Percentiles rank a stretch among this genome's conserved stretches.
These are phyloP conservation scores for Drosophila austrosaltans DNA, from an alignment of 2,888 invertebrate genomes.

Conservation along the genomic window DNA sequence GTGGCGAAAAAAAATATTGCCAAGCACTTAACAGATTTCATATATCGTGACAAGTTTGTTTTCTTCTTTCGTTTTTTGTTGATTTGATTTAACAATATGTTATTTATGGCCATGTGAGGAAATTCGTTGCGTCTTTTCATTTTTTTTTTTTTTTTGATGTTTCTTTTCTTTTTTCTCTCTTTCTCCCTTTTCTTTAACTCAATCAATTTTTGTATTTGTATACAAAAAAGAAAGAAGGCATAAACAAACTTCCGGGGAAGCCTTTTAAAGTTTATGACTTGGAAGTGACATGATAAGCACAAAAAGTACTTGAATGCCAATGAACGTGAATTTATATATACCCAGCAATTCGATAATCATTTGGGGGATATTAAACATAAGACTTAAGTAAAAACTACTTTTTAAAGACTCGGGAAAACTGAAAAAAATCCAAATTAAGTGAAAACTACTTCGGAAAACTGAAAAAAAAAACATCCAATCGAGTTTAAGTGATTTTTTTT, in stretches of 20 bases:
- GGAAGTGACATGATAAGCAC: constrained; percentile 38
- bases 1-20: background rate
- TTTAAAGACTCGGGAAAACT: too few species aligned
- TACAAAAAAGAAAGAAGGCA: constrained; percentile 2
- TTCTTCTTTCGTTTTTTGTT: background rate
- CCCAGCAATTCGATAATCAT: background rate
- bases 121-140: background rate
- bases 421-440: too few species aligned
- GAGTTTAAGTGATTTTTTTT: too few species aligned
- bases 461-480: too few species aligned
- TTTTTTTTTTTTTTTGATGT: background rate
- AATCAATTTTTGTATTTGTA: constrained; percentile 1
- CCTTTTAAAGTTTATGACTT: constrained; percentile 43
- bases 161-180: background rate
- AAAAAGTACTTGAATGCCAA: background rate
- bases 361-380: background rate
- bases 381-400: too few species aligned
- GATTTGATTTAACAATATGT: constrained; percentile 2
- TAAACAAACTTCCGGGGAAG: constrained; percentile 7
- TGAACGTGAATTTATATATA: background rate
- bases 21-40: constrained; percentile 10
- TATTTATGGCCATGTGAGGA: constrained; percentile 7
- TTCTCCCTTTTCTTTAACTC: background rate
- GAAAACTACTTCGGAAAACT: too few species aligned
- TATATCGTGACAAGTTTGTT: background rate